Base-by-base conservation (phyloP, 2,888 invertebrate genomes). In the Synergus umbraculus region DNA sequence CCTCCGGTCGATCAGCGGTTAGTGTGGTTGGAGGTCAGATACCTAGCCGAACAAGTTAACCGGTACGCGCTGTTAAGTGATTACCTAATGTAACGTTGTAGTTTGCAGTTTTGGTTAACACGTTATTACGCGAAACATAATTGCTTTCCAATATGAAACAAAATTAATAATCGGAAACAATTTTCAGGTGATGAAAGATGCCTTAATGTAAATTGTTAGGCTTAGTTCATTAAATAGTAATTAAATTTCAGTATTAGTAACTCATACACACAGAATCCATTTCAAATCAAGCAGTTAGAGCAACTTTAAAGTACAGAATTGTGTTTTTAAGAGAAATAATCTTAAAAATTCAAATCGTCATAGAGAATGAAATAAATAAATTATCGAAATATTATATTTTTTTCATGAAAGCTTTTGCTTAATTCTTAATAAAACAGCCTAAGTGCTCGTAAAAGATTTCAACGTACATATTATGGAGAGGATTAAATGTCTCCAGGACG, bases 401-500 rank as follows among this genome's bases (percentile, higher is more conserved):
- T 22, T 67, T 8, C 18, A 67, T 44, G 5, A 44, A 22, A 10
- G 7, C 22, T 22, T 67, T 67, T 67, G 15, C 9, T 22, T 46
- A 22, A 67, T 22, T 46, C 29, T 49, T 49, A 29, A 49, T 49
- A 69, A 46, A 49, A 49, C 8, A 69, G 15, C 69, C 49, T 7
- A 49, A 69, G 49, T 46, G 46, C 29, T 49, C 46, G 46, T 69
- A 29, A 69, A 49, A 29, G 46, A 46, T 22, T 22, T 22, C 44
- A 29, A 49, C 29, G 49, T 69, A 46, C 29, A 69, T 69, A 46
- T 69, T 49, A 29, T 49, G 15, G 67, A 69, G 49, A 69, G 15
- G 46, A 69, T 69, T 69, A 69, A 69, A 49, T 49, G 69, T 69
- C 69, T 69, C 69, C 69, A 69, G 46, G 69, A 69, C 69, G 49